A percentile compares a stretch with the other conserved stretches of the same genome.
These are phyloP conservation scores for Drosophila equinoxialis DNA, from an alignment of 1,140 invertebrate genomes.

Conservation along the genomic window DNA sequence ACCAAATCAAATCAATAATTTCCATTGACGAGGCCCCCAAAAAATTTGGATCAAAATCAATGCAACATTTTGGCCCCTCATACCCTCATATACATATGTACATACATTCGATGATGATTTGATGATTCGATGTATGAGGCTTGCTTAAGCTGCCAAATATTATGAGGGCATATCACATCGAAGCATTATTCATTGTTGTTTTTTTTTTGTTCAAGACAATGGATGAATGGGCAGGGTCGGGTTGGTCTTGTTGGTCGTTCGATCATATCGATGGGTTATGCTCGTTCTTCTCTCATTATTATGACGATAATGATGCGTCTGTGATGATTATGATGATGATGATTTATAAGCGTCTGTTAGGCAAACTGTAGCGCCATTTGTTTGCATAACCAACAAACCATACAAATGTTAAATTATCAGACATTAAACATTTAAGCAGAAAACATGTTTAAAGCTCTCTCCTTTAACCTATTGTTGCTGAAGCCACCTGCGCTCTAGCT, in stretches of 20 bases:
- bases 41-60: constrained; percentile 34
- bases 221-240: constrained; percentile 18
- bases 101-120: constrained; percentile 24
- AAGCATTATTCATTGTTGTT: constrained; percentile 58
- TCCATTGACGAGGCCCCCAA: neutral
- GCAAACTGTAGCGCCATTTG: constrained; percentile 72
- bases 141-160: constrained; percentile 63
- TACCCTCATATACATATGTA: constrained; percentile 18
- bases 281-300: constrained; percentile 28
- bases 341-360: constrained; percentile 68
- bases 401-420: constrained; percentile 62
- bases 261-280: constrained; percentile 55
- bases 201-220: constrained; percentile 22
- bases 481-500: constrained; percentile 63
- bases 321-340: constrained; percentile 60
- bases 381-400: constrained; percentile 65
- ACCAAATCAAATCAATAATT: constrained; percentile 14
- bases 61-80: constrained; percentile 30
- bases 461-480: constrained; percentile 17
- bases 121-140: constrained; percentile 24
- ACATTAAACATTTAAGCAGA: constrained; percentile 54
- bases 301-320: constrained; percentile 16
- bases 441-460: constrained; percentile 55
- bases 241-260: constrained; percentile 23
- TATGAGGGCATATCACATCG: constrained; percentile 70